Base-by-base conservation (phyloP, 1,140 invertebrate genomes). In the Thrips palmi region DNA sequence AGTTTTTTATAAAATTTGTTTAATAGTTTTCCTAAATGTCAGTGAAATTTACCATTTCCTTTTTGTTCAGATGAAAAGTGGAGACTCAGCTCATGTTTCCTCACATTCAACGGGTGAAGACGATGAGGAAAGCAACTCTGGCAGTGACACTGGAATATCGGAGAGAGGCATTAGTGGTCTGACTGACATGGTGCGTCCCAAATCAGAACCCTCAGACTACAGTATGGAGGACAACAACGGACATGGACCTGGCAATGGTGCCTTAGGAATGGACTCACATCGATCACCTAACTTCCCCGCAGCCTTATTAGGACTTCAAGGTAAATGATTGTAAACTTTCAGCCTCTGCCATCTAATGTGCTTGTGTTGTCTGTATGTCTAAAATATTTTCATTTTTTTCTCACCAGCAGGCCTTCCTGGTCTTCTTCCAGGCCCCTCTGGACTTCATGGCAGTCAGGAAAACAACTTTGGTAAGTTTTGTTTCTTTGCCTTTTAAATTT, bases 371-470 rank as follows among this genome's bases (percentile, higher is more conserved):
- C 7, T 30, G 11, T 29, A 12, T 17, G 12, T 17, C 30, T 5
- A 38, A 18, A 2, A 2, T 3, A 20, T 20, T 12, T 1, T 39
- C 4, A 12, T 39, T 39, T 51, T 39, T 49, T 15, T 11, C 12
- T 46, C 44, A 46, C 34, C 52, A 55, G 4, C 45, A 63, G 55
- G 57, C 48, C 55, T 71, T 50, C 55, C 65, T 53, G 75, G 75
- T 46, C 60, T 81, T 38, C 64, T 85, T 55, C 79, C 82, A 38
- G 81, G 82, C 52, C 82, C 81, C 10, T 85, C 81, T 19, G 78
- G 79, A 45, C 75, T 85, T 48, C 75, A 74, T 42, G 67, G 56
- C 54, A 59, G 62, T 54, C 74, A 62, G 71, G 80, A 68, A 50
- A 57, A 60, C 57, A 81, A 71, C 63, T 84, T 81, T 54, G 80